A percentile compares a stretch with the other conserved stretches of the same genome.
Conservation (phyloP, 2,113 vertebrate genomes). For the Polyodon spathula region DNA sequence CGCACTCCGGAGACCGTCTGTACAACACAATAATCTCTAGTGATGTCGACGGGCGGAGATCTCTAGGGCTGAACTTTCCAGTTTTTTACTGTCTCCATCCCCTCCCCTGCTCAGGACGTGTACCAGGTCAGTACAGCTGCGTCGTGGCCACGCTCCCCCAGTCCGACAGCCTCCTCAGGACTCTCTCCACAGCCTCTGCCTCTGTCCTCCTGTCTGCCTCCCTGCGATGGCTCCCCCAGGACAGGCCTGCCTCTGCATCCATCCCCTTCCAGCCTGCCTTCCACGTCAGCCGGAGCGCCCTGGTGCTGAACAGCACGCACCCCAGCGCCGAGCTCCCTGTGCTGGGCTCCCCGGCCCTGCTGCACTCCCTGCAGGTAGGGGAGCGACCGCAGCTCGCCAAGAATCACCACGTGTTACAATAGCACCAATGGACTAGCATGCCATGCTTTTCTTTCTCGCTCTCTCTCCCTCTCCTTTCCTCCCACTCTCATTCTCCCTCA, state of each 20-base stretch:
- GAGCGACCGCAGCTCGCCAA: no score
- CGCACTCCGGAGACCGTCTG: no score
- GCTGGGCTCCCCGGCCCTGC: conserved; percentile 35
- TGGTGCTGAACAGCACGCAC: conserved; percentile 31
- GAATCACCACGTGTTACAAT: no score
- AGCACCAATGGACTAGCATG: neutral
- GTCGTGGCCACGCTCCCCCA: conserved; percentile 25
- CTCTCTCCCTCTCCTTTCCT: conserved; percentile 14
- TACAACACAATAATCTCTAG: no score
- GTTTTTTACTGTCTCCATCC: no score
- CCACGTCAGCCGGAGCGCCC: conserved; percentile 37
- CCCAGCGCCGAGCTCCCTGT: conserved; percentile 25
- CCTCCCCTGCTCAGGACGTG: no score
- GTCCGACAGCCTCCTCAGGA: conserved; percentile 25
- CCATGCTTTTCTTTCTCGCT: neutral
- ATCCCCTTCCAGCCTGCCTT: conserved; percentile 49
- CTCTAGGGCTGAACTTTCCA: no score
- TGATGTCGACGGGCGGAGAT: no score
- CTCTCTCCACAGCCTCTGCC: conserved; percentile 33
- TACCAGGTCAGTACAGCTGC: conserved; percentile 47
- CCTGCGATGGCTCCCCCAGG: conserved; percentile 18
- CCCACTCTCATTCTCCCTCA: no score
- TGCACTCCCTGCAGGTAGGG: conserved; percentile 38
- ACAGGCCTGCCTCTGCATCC: conserved; percentile 23
- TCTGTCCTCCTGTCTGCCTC: conserved; percentile 31